Evolutionary conservation across 2,888 invertebrate genomes (phyloP).

Genomic region (Alitta virens): DNA sequence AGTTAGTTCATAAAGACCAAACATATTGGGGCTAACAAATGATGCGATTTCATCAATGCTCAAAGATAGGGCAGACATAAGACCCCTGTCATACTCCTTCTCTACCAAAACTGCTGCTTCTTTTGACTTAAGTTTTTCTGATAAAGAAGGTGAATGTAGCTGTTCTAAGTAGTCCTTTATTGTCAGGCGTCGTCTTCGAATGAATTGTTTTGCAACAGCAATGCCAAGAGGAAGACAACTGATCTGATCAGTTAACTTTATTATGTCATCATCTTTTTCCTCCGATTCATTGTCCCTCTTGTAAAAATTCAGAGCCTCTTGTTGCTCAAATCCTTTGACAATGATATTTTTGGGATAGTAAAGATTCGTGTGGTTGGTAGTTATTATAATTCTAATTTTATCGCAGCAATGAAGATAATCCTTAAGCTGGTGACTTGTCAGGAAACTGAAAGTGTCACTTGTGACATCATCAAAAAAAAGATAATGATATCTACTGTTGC

Average conservation of each 20-base stretch:
- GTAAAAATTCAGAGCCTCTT: background rate
- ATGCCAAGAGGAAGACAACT: background rate
- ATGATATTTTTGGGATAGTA: background rate
- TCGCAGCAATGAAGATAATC: background rate
- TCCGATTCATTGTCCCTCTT: background rate
- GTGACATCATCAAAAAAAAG: background rate
- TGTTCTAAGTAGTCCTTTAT: background rate
- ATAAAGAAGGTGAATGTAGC: background rate
- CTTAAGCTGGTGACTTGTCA: background rate
- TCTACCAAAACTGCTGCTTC: background rate
- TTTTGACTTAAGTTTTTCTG: background rate
- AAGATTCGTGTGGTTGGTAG: background rate
- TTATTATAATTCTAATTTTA: background rate
- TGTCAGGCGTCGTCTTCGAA: background rate
- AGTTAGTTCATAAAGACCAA: background rate
- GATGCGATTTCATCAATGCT: background rate
- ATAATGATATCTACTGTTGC: background rate
- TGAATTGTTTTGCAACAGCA: background rate
- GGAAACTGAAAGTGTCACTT: background rate
- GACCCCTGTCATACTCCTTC: background rate
- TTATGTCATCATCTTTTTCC: background rate
- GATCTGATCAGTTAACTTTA: background rate
- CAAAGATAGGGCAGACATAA: background rate
- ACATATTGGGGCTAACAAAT: background rate
- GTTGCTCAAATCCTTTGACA: background rate